Base-by-base conservation (phyloP, 2,888 invertebrate genomes). In the Pheosia gnoma region DNA sequence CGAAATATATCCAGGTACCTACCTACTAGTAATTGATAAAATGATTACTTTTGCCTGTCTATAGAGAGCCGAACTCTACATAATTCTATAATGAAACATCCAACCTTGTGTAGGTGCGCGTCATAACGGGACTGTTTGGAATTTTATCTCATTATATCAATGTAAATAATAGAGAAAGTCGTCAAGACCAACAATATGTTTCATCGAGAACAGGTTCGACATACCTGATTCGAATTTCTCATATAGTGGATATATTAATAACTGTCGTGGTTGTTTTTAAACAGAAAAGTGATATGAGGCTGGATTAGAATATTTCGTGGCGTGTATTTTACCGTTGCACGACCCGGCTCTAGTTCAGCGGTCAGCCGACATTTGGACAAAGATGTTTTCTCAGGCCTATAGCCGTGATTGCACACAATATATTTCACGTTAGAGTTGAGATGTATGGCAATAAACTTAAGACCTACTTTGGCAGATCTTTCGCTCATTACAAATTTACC, bases 261-360 rank as follows among this genome's bases (percentile, higher is more conserved):
- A 56, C 65, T 61, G 62, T 72, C 66, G 72, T 74, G 63, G 66
- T 60, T 67, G 73, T 81, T 66, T 78, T 76, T 74, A 68, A 73
- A 69, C 74, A 70, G 66, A 66, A 74, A 72, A 77, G 67, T 64
- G 71, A 72, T 68, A 70, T 70, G 62, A 25, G 25, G 68, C 77
- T 77, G 73, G 70, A 71, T 68, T 61, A 63, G 65, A 68, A 71
- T 65, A 65, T 77, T 78, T 25, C 25, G 25, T 68, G 74, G 71
- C 78, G 73, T 78, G 68, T 62, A 58, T 58, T 74, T 75, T 79
- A 85, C 90, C 86, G 91, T 88, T 89, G 83, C 74, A 59, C 76
- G 83, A 65, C 67, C 63, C 57, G 57, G 47, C 57, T 63, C 62
- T 59, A 68, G 71, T 77, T 80, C 78, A 79, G 79, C 70, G 76